Evolutionary conservation across 2,797 vertebrate genomes (phyloP).

Genomic region (Knipowitschia caucasica): DNA sequence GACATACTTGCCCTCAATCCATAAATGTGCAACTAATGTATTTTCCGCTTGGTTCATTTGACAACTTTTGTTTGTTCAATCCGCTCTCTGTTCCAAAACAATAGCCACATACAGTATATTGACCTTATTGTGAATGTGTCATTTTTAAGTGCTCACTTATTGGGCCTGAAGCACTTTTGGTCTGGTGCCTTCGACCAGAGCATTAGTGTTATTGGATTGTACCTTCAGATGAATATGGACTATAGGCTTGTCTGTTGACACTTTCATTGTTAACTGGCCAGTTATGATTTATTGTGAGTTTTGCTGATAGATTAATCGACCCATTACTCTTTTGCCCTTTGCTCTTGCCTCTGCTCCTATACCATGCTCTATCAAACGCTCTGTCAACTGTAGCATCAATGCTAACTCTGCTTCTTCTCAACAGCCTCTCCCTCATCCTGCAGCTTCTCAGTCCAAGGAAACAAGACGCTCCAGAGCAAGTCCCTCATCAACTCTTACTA

Average conservation of each 20-base stretch:
- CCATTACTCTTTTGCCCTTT: neutral
- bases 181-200: conserved; percentile 22
- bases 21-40: neutral
- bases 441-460: conserved; percentile 87
- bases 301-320: conserved; percentile 17
- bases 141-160: conserved; percentile 16
- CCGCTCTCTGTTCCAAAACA: neutral
- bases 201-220: conserved; percentile 39
- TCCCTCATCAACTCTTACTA: conserved; percentile 86
- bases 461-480: conserved; percentile 87
- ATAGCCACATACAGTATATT: conserved; percentile 7
- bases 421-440: conserved; percentile 82
- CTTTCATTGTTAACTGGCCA: conserved; percentile 34
- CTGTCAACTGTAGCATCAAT: neutral
- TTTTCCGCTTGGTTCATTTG: neutral
- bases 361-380: neutral
- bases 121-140: conserved; percentile 10
- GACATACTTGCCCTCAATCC: neutral
- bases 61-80: neutral
- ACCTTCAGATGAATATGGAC: conserved; percentile 21
- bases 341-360: neutral
- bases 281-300: conserved; percentile 14
- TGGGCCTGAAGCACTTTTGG: conserved; percentile 12
- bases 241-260: conserved; percentile 31
- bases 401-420: conserved; percentile 14